A percentile compares a stretch with the other conserved stretches of the same genome.
Conservation (phyloP, 2,797 vertebrate species). For the Dermochelys coriacea region DNA sequence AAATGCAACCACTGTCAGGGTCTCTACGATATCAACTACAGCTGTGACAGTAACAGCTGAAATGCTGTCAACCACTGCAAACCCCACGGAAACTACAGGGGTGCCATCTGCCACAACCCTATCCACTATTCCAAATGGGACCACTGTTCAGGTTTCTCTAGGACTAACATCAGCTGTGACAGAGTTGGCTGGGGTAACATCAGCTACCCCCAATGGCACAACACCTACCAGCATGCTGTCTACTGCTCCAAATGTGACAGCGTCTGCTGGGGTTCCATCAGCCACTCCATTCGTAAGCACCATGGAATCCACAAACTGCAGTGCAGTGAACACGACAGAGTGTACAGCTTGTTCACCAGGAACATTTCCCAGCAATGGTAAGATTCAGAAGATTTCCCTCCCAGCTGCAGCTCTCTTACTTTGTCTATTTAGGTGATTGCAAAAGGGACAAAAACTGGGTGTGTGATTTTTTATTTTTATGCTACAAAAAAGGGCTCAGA, state of each 20-base stretch:
- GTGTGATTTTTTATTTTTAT: fast-evolving
- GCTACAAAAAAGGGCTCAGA: background rate
- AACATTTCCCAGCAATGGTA: conserved; percentile 83
- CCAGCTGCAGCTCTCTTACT: fast-evolving
- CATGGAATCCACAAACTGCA: conserved; percentile 76
- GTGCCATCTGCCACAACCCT: background rate
- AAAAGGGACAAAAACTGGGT: background rate
- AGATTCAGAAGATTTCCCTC: conserved; percentile 10
- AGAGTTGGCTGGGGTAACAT: background rate
- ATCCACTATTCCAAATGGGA: background rate
- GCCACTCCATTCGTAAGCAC: background rate
- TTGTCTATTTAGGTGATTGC: background rate
- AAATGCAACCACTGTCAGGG: fast-evolving
- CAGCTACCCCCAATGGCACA: background rate
- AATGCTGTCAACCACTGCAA: background rate
- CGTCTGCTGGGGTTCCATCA: fast-evolving
- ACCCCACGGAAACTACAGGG: fast-evolving
- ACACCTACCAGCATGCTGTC: fast-evolving
- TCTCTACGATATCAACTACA: background rate
- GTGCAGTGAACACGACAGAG: conserved; percentile 80
- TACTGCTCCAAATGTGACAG: fast-evolving
- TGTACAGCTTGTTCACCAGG: conserved; percentile 86
- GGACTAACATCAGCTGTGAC: fast-evolving
- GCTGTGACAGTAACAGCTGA: fast-evolving
- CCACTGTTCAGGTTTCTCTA: fast-evolving